Percentiles rank a stretch among this genome's conserved stretches.
phyloP scores from a whole-genome alignment of 2,113 vertebrate species.

The Nycticryphes semicollaris region DNA sequence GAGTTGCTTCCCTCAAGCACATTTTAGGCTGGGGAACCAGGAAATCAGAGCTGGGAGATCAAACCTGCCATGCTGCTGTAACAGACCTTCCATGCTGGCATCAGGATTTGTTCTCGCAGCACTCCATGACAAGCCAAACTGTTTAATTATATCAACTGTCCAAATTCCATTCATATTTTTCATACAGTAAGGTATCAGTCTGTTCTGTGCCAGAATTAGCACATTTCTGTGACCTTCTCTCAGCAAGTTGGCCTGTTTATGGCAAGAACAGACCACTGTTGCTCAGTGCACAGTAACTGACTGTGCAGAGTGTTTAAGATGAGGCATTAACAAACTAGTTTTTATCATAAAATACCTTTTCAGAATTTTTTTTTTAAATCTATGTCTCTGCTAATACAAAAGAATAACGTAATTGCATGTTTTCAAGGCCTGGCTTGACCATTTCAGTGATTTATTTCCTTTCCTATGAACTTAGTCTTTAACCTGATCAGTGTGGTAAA shows the following conservation, averaged over 20 bases:
- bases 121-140: background rate
- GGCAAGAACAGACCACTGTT: background rate
- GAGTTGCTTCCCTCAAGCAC: background rate
- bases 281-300: background rate
- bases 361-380: background rate
- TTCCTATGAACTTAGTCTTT: background rate
- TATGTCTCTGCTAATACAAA: background rate
- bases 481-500: conserved; percentile 41
- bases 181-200: background rate
- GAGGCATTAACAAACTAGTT: background rate
- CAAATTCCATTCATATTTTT: background rate
- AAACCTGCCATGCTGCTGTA: background rate
- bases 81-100: background rate
- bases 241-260: background rate
- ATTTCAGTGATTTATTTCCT: conserved; percentile 1
- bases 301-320: background rate
- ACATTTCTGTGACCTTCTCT: background rate
- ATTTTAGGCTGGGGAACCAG: background rate
- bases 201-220: background rate
- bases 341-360: background rate
- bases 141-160: background rate
- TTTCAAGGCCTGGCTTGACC: conserved; percentile 22
- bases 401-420: background rate
- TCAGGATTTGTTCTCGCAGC: background rate
- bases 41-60: background rate